phyloP scores from a whole-genome alignment of 2,797 vertebrate species.

The Potorous gilbertii region DNA sequence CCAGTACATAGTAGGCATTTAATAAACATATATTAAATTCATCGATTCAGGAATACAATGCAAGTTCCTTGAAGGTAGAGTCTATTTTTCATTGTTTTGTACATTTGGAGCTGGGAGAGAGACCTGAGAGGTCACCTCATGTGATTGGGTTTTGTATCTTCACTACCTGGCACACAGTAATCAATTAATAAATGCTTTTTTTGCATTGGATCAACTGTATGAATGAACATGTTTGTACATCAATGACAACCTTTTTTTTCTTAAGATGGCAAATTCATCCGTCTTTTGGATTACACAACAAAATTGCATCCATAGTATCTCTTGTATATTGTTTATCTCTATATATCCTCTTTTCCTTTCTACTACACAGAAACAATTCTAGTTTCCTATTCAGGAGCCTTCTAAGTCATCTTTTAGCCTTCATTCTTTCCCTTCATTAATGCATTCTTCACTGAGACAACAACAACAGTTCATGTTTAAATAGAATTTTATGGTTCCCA shows the following conservation, averaged over 20 bases:
- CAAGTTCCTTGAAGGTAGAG: background rate
- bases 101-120: background rate
- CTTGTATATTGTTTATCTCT: background rate
- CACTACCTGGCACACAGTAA: background rate
- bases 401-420: background rate
- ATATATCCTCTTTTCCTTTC: background rate
- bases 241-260: slow-evolving; percentile 49
- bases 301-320: background rate
- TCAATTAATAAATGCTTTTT: background rate
- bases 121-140: background rate
- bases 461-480: background rate
- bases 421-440: background rate
- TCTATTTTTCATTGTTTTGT: background rate
- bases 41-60: background rate
- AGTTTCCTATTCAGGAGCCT: background rate
- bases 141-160: background rate
- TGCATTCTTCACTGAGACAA: background rate
- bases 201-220: background rate
- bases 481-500: background rate
- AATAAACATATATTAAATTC: slow-evolving; percentile 45
- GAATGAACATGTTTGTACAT: slow-evolving; percentile 31
- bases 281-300: background rate
- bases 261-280: slow-evolving; percentile 37
- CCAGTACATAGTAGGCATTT: slow-evolving; percentile 8
- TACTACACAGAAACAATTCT: background rate